Percentiles rank a stretch among this genome's conserved stretches.
Evolutionary conservation across 2,888 invertebrate genomes (phyloP).

Genomic region (Pemphredon lugubris): DNA sequence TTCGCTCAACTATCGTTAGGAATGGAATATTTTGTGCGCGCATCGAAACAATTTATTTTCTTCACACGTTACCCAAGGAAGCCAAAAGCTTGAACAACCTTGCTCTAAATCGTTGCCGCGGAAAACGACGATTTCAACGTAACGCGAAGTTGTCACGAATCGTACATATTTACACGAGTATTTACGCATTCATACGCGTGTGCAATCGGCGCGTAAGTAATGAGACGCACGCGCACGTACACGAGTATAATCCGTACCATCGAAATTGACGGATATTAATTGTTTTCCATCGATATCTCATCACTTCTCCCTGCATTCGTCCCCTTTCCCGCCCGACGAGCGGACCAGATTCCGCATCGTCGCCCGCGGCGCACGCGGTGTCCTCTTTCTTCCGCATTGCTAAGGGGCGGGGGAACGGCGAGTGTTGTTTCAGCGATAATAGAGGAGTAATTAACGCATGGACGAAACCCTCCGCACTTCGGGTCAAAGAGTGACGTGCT

Average conservation of each 20-base stretch:
- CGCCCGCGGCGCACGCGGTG: background rate
- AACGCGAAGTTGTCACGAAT: too few species aligned
- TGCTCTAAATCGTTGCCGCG: too few species aligned
- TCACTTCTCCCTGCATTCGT: background rate
- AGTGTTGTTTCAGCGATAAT: conserved; percentile 47
- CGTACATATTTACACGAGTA: conserved; percentile 41
- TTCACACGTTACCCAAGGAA: too few species aligned
- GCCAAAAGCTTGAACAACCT: too few species aligned
- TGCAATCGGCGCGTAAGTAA: too few species aligned
- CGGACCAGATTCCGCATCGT: conserved; percentile 10
- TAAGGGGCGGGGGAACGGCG: too few species aligned
- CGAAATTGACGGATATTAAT: conserved; percentile 60
- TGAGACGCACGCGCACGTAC: too few species aligned
- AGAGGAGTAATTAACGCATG: conserved; percentile 59
- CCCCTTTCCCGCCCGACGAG: background rate
- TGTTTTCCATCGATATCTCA: conserved; percentile 41
- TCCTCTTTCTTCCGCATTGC: conserved; percentile 1
- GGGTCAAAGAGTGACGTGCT: conserved; percentile 51
- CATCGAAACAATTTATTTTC: too few species aligned
- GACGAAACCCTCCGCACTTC: conserved; percentile 30
- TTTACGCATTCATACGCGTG: conserved; percentile 30
- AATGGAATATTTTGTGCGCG: too few species aligned
- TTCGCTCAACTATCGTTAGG: too few species aligned
- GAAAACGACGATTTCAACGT: conserved; percentile 2
- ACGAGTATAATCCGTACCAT: too few species aligned